Percentiles rank a stretch among this genome's conserved stretches.
Evolutionary conservation across 2,113 vertebrate species (phyloP).

Genomic region (Dermatemys mawii): DNA sequence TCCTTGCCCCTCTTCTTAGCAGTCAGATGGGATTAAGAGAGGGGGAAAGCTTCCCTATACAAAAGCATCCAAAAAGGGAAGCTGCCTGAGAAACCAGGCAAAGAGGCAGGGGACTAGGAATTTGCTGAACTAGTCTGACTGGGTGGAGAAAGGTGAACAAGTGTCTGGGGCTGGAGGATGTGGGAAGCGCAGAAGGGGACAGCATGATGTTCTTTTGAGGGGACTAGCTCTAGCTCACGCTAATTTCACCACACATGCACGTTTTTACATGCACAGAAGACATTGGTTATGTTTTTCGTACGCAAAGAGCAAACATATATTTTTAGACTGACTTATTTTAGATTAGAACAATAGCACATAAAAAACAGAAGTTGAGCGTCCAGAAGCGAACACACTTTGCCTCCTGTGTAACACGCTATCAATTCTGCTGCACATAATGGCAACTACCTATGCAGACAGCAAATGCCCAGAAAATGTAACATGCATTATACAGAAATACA

Average conservation of each 20-base stretch:
- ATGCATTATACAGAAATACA: neutral
- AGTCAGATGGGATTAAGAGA: neutral
- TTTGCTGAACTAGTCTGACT: neutral
- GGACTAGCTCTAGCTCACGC: neutral
- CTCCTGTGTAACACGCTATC: neutral
- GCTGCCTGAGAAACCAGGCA: neutral
- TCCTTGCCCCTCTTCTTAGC: neutral
- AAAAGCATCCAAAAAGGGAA: neutral
- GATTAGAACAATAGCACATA: neutral
- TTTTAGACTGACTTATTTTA: neutral
- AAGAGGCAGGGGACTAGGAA: neutral
- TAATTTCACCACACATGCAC: neutral
- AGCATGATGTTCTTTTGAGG: neutral
- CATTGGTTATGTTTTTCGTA: neutral
- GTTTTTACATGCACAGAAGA: neutral
- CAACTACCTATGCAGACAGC: neutral
- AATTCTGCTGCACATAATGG: neutral
- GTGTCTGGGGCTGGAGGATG: neutral
- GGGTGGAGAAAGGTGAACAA: neutral
- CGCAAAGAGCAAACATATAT: neutral
- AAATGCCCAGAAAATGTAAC: neutral
- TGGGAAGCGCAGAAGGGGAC: neutral
- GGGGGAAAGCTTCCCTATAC: neutral
- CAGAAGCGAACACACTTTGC: neutral
- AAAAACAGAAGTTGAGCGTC: neutral